Evolutionary conservation across 1,140 invertebrate species (phyloP).

Genomic region (Catajapyx aquilonaris): DNA sequence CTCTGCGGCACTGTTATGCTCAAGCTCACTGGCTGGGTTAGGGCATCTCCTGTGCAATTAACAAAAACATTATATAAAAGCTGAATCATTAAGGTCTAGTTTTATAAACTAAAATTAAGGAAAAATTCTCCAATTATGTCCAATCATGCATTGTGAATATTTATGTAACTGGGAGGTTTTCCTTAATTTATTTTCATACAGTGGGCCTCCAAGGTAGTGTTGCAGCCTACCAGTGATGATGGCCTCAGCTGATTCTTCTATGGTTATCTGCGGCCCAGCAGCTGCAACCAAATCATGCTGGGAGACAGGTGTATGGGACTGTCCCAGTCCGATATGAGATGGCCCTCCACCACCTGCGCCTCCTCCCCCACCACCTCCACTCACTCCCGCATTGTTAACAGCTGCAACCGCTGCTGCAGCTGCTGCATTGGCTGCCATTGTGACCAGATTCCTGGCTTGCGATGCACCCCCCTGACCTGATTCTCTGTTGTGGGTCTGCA

Average conservation of each 20-base stretch:
- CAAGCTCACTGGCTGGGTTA: slow-evolving; percentile 9
- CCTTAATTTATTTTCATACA: too few species aligned
- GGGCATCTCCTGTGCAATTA: not conserved
- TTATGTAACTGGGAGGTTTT: too few species aligned
- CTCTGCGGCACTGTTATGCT: slow-evolving; percentile 8
- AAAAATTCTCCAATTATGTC: too few species aligned
- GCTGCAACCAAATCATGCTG: slow-evolving; percentile 3
- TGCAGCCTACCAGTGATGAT: too few species aligned
- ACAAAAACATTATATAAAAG: too few species aligned
- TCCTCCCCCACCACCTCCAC: not conserved
- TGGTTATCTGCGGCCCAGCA: not conserved
- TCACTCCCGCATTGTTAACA: slow-evolving; percentile 4
- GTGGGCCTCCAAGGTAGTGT: too few species aligned
- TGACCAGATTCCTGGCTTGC: not conserved
- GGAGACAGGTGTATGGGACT: slow-evolving; percentile 5
- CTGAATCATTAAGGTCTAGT: too few species aligned
- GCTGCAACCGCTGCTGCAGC: slow-evolving; percentile 1
- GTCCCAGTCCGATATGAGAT: slow-evolving; percentile 4
- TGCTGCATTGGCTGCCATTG: not conserved
- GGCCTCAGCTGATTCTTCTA: not conserved
- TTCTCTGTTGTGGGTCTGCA: slow-evolving; percentile 47
- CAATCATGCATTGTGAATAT: too few species aligned
- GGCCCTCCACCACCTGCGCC: slow-evolving; percentile 7
- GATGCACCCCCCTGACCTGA: not conserved
- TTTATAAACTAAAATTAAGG: too few species aligned